These are phyloP conservation scores for Tethya wilhelma DNA, from an alignment of 37 sponge, comb jelly and placozoan species.

Conservation along the genomic window DNA sequence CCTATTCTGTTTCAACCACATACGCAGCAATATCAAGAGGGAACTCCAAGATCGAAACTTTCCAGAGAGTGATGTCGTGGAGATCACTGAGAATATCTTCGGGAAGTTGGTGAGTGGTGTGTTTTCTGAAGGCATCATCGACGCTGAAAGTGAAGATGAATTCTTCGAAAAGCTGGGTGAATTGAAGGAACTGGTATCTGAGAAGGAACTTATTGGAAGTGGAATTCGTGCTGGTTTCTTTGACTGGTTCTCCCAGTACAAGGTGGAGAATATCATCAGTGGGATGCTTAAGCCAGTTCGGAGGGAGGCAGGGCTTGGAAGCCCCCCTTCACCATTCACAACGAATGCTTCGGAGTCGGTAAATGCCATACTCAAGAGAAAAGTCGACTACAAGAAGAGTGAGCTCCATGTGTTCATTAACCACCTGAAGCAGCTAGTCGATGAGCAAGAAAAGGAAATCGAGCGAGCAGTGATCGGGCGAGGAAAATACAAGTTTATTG, in stretches of 20 bases:
- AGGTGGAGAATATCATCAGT: not conserved
- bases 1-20: slow-evolving; percentile 45
- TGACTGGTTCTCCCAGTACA: slow-evolving; percentile 15
- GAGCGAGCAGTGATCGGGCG: slow-evolving; percentile 44
- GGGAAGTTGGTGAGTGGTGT: slow-evolving; percentile 9
- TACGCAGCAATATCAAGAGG: slow-evolving; percentile 31
- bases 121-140: slow-evolving; percentile 45
- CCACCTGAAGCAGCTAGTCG: slow-evolving; percentile 24
- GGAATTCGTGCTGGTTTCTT: slow-evolving; percentile 19
- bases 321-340: slow-evolving; percentile 12
- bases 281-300: slow-evolving; percentile 12
- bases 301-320: slow-evolving; percentile 23
- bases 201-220: not conserved
- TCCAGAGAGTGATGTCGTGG: not conserved
- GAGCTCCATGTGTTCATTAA: slow-evolving; percentile 32
- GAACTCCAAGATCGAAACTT: slow-evolving; percentile 5
- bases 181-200: not conserved
- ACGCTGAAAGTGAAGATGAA: too few species aligned
- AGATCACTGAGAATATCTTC: slow-evolving; percentile 43
- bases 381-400: slow-evolving; percentile 47
- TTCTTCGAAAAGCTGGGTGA: slow-evolving; percentile 20
- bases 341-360: slow-evolving; percentile 21
- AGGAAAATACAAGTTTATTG: slow-evolving; percentile 37
- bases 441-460: slow-evolving; percentile 43
- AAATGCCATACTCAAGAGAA: slow-evolving; percentile 18